Evolutionary conservation across 2,797 vertebrate species (phyloP).

Genomic region (Oreochromis mossambicus): DNA sequence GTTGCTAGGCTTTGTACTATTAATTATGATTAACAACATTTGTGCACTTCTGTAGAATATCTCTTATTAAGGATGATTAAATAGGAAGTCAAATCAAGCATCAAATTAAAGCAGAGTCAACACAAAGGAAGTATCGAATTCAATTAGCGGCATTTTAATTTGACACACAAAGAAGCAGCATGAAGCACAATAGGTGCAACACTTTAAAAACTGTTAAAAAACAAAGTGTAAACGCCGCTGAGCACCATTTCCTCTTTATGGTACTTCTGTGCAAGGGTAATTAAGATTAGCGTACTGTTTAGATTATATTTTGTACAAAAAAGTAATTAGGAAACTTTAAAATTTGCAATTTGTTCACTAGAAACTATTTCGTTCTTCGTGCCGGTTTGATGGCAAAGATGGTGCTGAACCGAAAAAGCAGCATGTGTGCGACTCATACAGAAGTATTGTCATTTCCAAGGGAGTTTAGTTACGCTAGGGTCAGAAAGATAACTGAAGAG

Average conservation of each 20-base stretch:
- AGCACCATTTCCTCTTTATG: not conserved
- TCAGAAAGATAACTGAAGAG: constrained; percentile 58
- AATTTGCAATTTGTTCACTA: not conserved
- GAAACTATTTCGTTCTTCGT: not conserved
- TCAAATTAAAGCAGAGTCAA: constrained; percentile 14
- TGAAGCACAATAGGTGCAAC: not conserved
- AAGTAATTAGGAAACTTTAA: not conserved
- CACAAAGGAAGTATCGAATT: not conserved
- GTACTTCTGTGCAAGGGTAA: not conserved
- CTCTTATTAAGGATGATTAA: constrained; percentile 7
- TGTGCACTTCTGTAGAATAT: not conserved
- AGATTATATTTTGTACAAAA: not conserved
- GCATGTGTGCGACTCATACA: not conserved
- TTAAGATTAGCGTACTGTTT: not conserved
- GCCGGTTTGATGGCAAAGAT: not conserved
- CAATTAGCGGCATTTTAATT: not conserved
- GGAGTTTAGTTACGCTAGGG: constrained; percentile 52
- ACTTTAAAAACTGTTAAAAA: not conserved
- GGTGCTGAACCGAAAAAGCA: not conserved
- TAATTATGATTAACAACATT: constrained; percentile 2
- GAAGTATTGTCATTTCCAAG: constrained; percentile 17
- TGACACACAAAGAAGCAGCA: not conserved
- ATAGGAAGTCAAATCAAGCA: constrained; percentile 1
- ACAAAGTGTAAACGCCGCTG: not conserved
- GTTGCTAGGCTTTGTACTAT: not conserved